These are phyloP conservation scores for Drosophila neotestacea DNA, from an alignment of 2,888 invertebrate species.

Conservation along the genomic window DNA sequence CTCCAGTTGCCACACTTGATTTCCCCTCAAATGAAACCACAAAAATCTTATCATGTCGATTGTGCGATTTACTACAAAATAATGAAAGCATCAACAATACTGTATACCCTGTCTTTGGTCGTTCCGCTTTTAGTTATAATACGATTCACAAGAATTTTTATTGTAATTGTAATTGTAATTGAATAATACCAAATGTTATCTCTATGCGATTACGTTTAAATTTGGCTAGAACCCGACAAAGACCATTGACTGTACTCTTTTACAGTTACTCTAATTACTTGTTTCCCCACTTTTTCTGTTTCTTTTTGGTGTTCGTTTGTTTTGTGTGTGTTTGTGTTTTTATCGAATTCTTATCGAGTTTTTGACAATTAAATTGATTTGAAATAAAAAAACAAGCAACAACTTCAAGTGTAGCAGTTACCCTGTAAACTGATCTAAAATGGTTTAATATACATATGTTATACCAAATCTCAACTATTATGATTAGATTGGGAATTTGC, in stretches of 20 bases:
- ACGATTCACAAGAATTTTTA: conserved; percentile 17
- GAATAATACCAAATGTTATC: conserved; percentile 12
- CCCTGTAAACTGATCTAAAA: not conserved
- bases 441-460: too few species aligned
- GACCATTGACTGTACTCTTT: not conserved
- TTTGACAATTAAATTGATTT: conserved; percentile 49
- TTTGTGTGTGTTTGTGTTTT: conserved; percentile 7
- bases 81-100: conserved; percentile 1
- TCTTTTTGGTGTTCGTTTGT: conserved; percentile 15
- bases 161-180: conserved; percentile 7
- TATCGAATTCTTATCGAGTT: conserved; percentile 50
- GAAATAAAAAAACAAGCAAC: conserved; percentile 10
- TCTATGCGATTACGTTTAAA: not conserved
- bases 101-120: not conserved
- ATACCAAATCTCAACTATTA: too few species aligned
- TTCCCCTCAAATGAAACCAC: conserved; percentile 49
- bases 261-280: conserved; percentile 8
- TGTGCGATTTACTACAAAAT: conserved; percentile 23
- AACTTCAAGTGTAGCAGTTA: conserved; percentile 1
- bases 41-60: conserved; percentile 44
- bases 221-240: conserved; percentile 4
- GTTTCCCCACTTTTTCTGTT: not conserved
- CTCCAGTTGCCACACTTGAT: conserved; percentile 21
- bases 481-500: too few species aligned
- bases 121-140: not conserved